These are phyloP conservation scores for Eristalis pertinax DNA, from an alignment of 2,888 invertebrate genomes.

Conservation along the genomic window DNA sequence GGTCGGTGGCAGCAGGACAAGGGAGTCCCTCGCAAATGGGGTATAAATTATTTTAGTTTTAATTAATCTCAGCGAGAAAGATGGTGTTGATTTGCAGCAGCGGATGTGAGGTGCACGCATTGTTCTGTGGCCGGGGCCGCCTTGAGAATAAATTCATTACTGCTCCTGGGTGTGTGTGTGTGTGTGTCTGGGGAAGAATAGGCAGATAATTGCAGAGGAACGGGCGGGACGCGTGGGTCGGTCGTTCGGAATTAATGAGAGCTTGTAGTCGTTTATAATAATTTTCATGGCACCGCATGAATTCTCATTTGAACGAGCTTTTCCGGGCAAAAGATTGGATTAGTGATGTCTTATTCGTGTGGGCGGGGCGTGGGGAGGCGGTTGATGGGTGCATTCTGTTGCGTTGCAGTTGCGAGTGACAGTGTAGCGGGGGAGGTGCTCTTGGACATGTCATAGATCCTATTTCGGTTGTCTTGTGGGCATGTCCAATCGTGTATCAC, in stretches of 20 bases:
- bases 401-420: too few relatives aligned
- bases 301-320: slow-evolving; percentile 41
- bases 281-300: slow-evolving; percentile 55
- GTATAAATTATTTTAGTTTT: slow-evolving; percentile 72
- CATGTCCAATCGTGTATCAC: too few relatives aligned
- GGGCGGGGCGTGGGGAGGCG: too few relatives aligned
- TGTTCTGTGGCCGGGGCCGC: slow-evolving; percentile 1
- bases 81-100: slow-evolving; percentile 66
- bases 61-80: slow-evolving; percentile 70
- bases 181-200: background rate
- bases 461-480: too few relatives aligned
- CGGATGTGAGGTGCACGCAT: slow-evolving; percentile 22
- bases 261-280: slow-evolving; percentile 57
- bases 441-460: too few relatives aligned
- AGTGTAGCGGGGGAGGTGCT: too few relatives aligned
- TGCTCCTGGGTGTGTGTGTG: background rate
- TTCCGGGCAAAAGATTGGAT: too few relatives aligned
- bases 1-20: background rate
- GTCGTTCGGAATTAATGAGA: slow-evolving; percentile 45
- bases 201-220: background rate
- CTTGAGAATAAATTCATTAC: slow-evolving; percentile 70
- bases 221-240: background rate
- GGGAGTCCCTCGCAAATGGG: slow-evolving; percentile 52
- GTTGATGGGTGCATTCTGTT: too few relatives aligned
- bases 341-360: background rate